Percentiles rank a stretch among this genome's conserved stretches.
Evolutionary conservation across 2,113 vertebrate species (phyloP).

Genomic region (Ptychochromis oligacanthus): DNA sequence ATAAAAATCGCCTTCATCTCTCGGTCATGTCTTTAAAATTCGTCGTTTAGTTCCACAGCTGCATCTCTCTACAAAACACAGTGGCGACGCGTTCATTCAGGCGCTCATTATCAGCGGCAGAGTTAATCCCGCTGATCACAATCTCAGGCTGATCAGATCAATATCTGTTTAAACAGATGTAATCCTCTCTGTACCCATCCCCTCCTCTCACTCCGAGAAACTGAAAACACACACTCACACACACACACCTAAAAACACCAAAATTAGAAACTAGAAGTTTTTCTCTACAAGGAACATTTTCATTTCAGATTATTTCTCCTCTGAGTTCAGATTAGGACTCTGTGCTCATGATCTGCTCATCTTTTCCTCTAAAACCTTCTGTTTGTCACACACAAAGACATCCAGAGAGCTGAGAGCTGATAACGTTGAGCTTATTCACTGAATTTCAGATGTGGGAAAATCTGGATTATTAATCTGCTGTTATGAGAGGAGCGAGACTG

Average conservation of each 20-base stretch:
- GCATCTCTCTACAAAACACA: no score
- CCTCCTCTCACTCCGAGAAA: constrained; percentile 24
- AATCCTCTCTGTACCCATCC: constrained; percentile 41
- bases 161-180: constrained; percentile 51
- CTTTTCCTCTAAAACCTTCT: background rate
- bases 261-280: background rate
- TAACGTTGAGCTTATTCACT: background rate
- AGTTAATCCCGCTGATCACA: constrained; percentile 54
- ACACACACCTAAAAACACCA: background rate
- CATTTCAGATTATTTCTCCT: no score
- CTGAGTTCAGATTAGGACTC: background rate
- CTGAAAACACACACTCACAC: background rate
- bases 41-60: background rate
- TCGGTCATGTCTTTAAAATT: no score
- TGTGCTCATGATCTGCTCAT: no score
- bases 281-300: no score
- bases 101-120: background rate
- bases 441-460: no score
- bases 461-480: no score
- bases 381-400: background rate
- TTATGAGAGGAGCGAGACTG: background rate
- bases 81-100: no score
- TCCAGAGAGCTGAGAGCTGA: background rate
- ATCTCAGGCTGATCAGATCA: constrained; percentile 49
- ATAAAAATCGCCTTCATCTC: background rate